Percentiles rank a stretch among this genome's conserved stretches.
Evolutionary conservation across 2,888 invertebrate genomes (phyloP).

Genomic region (Eupithecia abbreviata): DNA sequence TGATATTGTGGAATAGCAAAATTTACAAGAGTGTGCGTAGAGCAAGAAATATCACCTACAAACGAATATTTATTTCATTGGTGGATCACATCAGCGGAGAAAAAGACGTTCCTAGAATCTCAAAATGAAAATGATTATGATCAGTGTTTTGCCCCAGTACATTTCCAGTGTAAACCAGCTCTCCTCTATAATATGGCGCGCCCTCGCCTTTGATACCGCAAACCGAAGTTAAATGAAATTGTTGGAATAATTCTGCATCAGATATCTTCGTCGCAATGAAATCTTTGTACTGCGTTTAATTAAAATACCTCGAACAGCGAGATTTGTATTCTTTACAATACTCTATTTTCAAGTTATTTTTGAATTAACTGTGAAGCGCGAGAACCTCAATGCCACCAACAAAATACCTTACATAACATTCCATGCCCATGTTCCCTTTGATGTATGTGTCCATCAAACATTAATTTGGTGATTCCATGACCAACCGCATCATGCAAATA

Average conservation of each 20-base stretch:
- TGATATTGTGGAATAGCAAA: no score
- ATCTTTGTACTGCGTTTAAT: slow-evolving; percentile 33
- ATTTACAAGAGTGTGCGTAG: no score
- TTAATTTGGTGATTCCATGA: no score
- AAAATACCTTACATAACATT: neutral
- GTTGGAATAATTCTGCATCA: slow-evolving; percentile 39
- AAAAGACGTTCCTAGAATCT: no score
- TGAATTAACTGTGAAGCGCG: neutral
- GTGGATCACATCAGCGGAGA: no score
- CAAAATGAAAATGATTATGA: no score
- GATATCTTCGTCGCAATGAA: slow-evolving; percentile 29
- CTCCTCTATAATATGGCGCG: neutral
- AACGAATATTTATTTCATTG: no score
- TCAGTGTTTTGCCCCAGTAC: neutral
- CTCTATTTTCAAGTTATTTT: slow-evolving; percentile 5
- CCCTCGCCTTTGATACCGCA: slow-evolving; percentile 37
- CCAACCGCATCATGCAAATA: no score
- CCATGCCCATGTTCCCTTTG: neutral
- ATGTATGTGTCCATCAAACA: neutral
- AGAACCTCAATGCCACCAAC: neutral
- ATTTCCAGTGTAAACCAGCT: slow-evolving; percentile 13
- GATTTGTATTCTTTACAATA: slow-evolving; percentile 14
- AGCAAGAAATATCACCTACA: no score
- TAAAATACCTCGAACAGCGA: slow-evolving; percentile 27
- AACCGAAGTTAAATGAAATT: slow-evolving; percentile 42